Evolutionary conservation across 2,113 vertebrate genomes (phyloP), one percentile per base, ranked within the genome.

Genomic region (Spilogale gracilis): DNA sequence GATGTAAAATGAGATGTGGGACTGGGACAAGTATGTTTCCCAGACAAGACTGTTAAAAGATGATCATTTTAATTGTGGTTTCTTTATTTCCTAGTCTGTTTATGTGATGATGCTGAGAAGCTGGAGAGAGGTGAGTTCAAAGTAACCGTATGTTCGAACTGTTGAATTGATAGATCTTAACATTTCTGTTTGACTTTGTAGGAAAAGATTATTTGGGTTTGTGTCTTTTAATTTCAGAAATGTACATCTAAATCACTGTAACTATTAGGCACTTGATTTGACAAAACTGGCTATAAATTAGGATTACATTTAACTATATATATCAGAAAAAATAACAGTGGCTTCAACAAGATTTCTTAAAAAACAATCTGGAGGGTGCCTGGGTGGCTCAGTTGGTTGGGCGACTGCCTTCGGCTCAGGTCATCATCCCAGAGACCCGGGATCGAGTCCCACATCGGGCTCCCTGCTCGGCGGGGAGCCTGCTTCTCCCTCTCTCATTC

Each of bases 51-150:
- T 90, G n/a, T 85, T 91, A 76, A 86, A 86, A 81, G 14, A 25
- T 45, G n/a, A 32, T 56, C 6, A 32, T 78, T 95, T 95, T 92
- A 56, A 52, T 97, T 74, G 90, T 16, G 27, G 65, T 89, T 56
- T 95, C 17, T 48, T 69, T 96, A 25, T 88, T 97, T 98, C 98
- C 78, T 96, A 99, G 99, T 99, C 99, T 11, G 99, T 99, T 97
- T 99, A 99, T 61, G 99, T 99, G 67, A 99, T 99, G 99, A 99
- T 99, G 63, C 95, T 99, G 79, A 99, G 99, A 94, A 99, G 97
- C 98, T 99, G 99, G 99, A 99, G 99, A 98, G 99, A 99, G 99
- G 99, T 99, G 98, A 13, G 99, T 97, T 73, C 38, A 54, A 89
- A 91, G 63, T 61, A 54, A 69, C n/a, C 32, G 27, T 58, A 5